Conservation (phyloP, 2,888 invertebrate species). For the Clostera curtula region DNA sequence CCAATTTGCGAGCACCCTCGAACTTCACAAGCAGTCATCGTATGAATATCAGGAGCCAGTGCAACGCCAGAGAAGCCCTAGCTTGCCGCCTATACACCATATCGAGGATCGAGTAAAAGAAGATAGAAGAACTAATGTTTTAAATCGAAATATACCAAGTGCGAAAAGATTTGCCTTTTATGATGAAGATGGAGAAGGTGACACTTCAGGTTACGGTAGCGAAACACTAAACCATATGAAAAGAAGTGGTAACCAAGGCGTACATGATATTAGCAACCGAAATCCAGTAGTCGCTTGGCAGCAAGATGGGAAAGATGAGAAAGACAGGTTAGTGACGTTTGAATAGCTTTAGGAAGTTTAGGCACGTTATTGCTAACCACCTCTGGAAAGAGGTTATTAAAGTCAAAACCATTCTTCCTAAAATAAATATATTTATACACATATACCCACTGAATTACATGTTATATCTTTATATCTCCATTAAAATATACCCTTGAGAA, state of each 20-base stretch:
- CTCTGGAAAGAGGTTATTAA: too few species aligned
- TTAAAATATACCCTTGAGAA: too few species aligned
- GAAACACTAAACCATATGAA: constrained; percentile 78
- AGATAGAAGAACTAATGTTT: constrained; percentile 39
- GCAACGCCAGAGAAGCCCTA: constrained; percentile 77
- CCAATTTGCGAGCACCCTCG: constrained; percentile 66
- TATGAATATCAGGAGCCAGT: constrained; percentile 60
- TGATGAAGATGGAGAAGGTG: constrained; percentile 78
- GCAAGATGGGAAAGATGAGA: constrained; percentile 51
- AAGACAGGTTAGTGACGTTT: constrained; percentile 31
- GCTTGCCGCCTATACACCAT: constrained; percentile 78
- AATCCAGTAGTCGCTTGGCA: constrained; percentile 64
- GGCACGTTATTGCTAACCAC: constrained; percentile 8
- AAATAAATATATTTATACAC: too few species aligned
- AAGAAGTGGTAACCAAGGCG: constrained; percentile 33
- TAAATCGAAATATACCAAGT: constrained; percentile 58
- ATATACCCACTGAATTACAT: too few species aligned
- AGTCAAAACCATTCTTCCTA: too few species aligned
- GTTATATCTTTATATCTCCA: too few species aligned
- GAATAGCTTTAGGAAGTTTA: constrained; percentile 7
- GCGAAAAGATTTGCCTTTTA: constrained; percentile 65
- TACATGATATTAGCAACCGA: constrained; percentile 31
- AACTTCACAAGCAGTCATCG: constrained; percentile 57
- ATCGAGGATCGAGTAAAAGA: constrained; percentile 50
- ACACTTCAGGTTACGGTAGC: constrained; percentile 90